Conservation (phyloP, 2,888 invertebrate species). For the Papilio protenor region DNA sequence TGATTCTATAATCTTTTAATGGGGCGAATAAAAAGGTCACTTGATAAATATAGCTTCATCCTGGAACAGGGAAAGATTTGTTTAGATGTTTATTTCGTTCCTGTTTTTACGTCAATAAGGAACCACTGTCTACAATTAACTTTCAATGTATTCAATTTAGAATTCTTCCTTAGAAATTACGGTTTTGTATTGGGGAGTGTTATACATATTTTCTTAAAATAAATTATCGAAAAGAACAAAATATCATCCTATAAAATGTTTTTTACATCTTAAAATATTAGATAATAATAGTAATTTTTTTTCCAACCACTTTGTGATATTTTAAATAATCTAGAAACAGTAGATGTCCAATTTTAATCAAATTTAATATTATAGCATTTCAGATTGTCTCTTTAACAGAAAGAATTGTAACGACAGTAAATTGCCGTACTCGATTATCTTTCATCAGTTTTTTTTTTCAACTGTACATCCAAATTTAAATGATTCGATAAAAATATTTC, state of each 20-base stretch:
- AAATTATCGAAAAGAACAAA: too few species aligned
- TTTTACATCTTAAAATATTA: too few species aligned
- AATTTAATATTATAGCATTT: background rate
- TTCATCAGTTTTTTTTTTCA: background rate
- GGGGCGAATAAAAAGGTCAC: constrained; percentile 36
- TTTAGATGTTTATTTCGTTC: background rate
- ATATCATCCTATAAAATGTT: too few species aligned
- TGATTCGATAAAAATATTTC: background rate
- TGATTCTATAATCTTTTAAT: constrained; percentile 38
- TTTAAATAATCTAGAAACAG: too few species aligned
- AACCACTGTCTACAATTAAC: background rate
- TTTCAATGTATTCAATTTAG: background rate
- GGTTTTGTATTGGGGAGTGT: too few species aligned
- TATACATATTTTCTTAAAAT: too few species aligned
- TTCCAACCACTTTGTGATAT: too few species aligned
- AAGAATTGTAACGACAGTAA: background rate
- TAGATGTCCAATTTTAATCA: too few species aligned
- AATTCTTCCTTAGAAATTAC: too few species aligned
- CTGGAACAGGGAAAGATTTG: background rate
- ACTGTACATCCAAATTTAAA: background rate
- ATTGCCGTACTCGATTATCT: background rate
- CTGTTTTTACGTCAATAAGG: background rate
- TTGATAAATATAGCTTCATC: constrained; percentile 27
- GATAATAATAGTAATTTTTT: too few species aligned
- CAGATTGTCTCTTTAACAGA: background rate